Base-by-base conservation (phyloP, 2,888 invertebrate species). In the Microdon myrmicae region DNA sequence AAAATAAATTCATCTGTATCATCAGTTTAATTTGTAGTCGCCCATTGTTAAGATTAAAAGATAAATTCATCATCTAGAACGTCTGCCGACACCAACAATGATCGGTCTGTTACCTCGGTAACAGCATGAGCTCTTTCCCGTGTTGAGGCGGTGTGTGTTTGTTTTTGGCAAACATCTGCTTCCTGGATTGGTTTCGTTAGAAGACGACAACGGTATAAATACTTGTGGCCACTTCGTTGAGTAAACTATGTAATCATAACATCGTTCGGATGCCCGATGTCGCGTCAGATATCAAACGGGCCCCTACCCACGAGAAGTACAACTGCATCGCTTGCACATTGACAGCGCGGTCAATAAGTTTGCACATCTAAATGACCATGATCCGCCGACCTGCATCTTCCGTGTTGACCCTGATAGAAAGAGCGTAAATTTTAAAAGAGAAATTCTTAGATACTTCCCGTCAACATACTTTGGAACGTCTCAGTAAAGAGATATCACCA, bases 91-190 rank as follows among this genome's bases (percentile, higher is more conserved):
- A 28, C 17, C 49, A 25, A 54, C n/a, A n/a, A 10, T 38, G 16
- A 25, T 26, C 38, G 54, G 25, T 45, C 54, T 16, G 22, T 35
- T 45, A 44, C 28, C 26, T 25, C 38, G 34, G 39, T 25, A 49
- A 31, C 39, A 31, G 19, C n/a, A n/a, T n/a, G 19, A 20, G 13
- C 4, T 12, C 12, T 19, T 16, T 34, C 17, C 10, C 17, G 16
- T 31, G 32, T 34, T 20, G 14, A 8, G 16, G 31, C 12, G 10
- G 31, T 22, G 43, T 13, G 22, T 55, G 43, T 64, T 64, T 64
- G 64, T 64, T 58, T 56, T 58, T 64, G 64, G 56, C 64, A 64
- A 64, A 64, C 64, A 64, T 64, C 64, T 64, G 64, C 64, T 64
- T 64, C 64, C 64, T 64, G 64, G 53, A 51, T 47, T 58, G 58